A percentile compares a stretch with the other conserved stretches of the same genome.
phyloP scores from a whole-genome alignment of 2,113 vertebrate genomes.

The Phrynocephalus versicolor region DNA sequence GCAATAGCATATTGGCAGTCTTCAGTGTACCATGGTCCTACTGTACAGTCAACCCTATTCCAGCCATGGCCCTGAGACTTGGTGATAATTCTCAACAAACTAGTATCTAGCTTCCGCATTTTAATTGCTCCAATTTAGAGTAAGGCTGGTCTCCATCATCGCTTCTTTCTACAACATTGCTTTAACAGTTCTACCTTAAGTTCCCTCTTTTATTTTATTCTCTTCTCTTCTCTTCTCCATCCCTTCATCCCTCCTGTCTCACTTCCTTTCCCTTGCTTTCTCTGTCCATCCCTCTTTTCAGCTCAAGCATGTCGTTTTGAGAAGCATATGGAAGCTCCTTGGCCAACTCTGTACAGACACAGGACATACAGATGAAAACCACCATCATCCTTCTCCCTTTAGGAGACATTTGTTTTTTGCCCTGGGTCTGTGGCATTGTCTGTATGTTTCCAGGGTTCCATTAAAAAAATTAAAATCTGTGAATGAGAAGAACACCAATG shows the following conservation, averaged over 20 bases:
- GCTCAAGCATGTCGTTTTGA: neutral
- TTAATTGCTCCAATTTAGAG: neutral
- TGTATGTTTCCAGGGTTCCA: too few species aligned
- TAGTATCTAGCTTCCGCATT: neutral
- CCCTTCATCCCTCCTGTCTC: neutral
- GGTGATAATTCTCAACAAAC: neutral
- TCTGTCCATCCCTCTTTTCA: neutral
- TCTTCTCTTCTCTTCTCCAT: neutral
- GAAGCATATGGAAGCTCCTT: too few species aligned
- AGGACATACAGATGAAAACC: too few species aligned
- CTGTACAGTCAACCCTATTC: too few species aligned
- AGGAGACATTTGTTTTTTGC: too few species aligned
- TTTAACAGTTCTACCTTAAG: neutral
- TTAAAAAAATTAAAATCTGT: too few species aligned
- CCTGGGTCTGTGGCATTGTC: too few species aligned
- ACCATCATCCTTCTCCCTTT: too few species aligned
- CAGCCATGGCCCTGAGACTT: neutral
- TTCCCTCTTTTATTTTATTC: neutral
- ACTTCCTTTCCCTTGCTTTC: neutral
- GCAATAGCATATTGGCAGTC: too few species aligned
- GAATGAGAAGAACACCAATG: too few species aligned
- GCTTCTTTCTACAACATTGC: neutral
- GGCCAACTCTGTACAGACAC: too few species aligned
- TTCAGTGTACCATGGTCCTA: too few species aligned
- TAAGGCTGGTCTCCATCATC: neutral